phyloP scores from a whole-genome alignment of 2,888 invertebrate genomes.

The Acheta domesticus region DNA sequence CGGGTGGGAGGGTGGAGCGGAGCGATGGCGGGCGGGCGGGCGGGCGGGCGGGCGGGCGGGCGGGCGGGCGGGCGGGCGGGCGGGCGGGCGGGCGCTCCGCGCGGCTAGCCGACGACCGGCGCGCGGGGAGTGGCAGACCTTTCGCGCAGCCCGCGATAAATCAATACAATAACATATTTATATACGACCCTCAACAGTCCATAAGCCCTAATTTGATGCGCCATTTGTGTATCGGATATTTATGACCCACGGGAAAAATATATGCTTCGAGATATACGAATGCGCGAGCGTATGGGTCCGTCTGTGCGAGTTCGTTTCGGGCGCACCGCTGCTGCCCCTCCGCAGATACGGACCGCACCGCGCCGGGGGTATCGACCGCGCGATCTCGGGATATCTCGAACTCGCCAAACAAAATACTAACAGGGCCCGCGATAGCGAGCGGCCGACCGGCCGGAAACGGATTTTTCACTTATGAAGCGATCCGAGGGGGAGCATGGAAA shows the following conservation, averaged over 20 bases:
- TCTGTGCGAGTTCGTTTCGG: not conserved
- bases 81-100: too few relatives aligned
- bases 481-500: not conserved
- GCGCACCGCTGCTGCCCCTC: not conserved
- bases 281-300: not conserved
- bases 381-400: not conserved
- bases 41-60: too few relatives aligned
- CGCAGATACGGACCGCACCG: not conserved
- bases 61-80: too few relatives aligned
- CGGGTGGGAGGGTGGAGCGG: too few relatives aligned
- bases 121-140: conserved; percentile 6
- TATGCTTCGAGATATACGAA: not conserved
- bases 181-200: conserved; percentile 18
- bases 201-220: conserved; percentile 18
- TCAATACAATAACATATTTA: conserved; percentile 1
- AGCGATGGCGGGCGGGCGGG: too few relatives aligned
- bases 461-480: not conserved
- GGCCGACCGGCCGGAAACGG: not conserved
- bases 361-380: not conserved
- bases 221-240: conserved; percentile 4
- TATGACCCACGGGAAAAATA: not conserved
- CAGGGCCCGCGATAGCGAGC: not conserved
- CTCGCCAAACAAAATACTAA: not conserved
- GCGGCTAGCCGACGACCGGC: not conserved
- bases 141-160: not conserved